Evolutionary conservation across 2,797 vertebrate species (phyloP), one percentile per base, ranked within the genome.

Genomic region (Phataginus tetradactyla): DNA sequence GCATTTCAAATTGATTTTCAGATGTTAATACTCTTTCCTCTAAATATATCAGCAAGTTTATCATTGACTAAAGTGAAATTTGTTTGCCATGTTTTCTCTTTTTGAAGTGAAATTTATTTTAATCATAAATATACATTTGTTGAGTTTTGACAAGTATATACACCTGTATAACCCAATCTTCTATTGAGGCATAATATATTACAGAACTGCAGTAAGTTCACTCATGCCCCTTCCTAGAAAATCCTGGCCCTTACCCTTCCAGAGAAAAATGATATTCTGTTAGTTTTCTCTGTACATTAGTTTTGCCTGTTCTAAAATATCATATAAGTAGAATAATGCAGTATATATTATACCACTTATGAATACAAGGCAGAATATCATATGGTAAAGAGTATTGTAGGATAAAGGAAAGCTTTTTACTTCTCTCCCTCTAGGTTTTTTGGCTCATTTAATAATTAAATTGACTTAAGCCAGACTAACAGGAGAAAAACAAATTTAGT

Each of bases 281-380:
- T 68, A 15, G 75, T 86, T 79, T 51, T 89, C 59, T 79, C 34
- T 63, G 1, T 39, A 68, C 18, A 42, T 95, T 89, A 69, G 59
- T 74, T 88, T 88, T 93, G n/a, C 18, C 25, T 88, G 4, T 71
- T 84, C 13, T 53, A 84, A 94, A 91, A 66, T 88, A 87, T 87
- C 23, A 71, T 51, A 34, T 51, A 71, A 69, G 10, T 61, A 57
- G 63, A 77, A 21, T 91, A 42, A 64, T 83, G n/a, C 1, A 55
- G 4, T 69, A 63, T 86, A n/a, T 32, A 72, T 53, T 74, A 89
- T 84, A 84, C 25, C 51, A 87, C 15, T 42, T 87, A 51, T 5
- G 13, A 78, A 78, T 32, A 34, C 2, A 51, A 13, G 68, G 59
- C 69, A 71, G 23, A 77, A 45, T 79, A 55, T 18, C 81, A 72